These are phyloP conservation scores for Brenthis daphne DNA, from an alignment of 2,888 invertebrate species.

Conservation along the genomic window DNA sequence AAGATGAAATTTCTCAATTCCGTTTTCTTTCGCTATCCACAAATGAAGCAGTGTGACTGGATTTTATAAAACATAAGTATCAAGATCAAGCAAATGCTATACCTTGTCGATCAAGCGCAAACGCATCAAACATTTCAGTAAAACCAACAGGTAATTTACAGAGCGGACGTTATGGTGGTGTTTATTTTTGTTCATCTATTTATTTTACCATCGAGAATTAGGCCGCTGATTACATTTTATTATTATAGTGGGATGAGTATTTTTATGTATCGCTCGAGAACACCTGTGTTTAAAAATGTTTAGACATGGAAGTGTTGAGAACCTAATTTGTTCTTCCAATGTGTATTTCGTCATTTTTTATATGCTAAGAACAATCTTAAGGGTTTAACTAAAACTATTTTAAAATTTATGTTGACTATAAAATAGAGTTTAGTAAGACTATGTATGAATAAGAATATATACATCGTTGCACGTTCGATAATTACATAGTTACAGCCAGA, in stretches of 20 bases:
- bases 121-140: slow-evolving; percentile 76
- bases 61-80: slow-evolving; percentile 43
- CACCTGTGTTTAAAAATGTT: slow-evolving; percentile 44
- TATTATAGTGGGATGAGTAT: slow-evolving; percentile 49
- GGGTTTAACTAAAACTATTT: background rate
- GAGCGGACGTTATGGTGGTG: slow-evolving; percentile 52
- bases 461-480: too few species aligned
- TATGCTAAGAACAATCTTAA: slow-evolving; percentile 3
- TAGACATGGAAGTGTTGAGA: slow-evolving; percentile 32
- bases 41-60: background rate
- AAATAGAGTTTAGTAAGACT: too few species aligned
- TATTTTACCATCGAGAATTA: slow-evolving; percentile 59
- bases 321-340: slow-evolving; percentile 40
- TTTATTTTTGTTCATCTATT: slow-evolving; percentile 73
- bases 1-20: too few species aligned
- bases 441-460: too few species aligned
- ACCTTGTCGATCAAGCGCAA: slow-evolving; percentile 68
- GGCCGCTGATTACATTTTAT: slow-evolving; percentile 70
- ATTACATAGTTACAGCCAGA: too few species aligned
- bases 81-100: slow-evolving; percentile 45
- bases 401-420: too few species aligned
- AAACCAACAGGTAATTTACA: slow-evolving; percentile 77
- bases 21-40: too few species aligned
- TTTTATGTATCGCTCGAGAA: slow-evolving; percentile 25
- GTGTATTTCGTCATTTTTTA: slow-evolving; percentile 32